Percentiles rank a stretch among this genome's conserved stretches.
phyloP scores from a whole-genome alignment of 2,113 vertebrate species.

The Clupea harengus region DNA sequence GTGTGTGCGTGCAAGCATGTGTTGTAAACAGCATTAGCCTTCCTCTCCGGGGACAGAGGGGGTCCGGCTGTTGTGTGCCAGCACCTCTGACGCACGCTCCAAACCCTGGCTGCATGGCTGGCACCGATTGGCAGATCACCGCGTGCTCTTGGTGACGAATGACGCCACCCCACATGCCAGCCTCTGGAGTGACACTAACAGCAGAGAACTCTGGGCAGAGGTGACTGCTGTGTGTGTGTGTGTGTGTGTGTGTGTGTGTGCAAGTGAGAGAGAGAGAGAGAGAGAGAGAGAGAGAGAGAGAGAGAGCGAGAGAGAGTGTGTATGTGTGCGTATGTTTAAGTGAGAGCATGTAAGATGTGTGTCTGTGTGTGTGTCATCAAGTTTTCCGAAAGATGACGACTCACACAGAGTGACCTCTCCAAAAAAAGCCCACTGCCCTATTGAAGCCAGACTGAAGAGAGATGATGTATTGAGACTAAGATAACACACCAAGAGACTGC shows the following conservation, averaged over 20 bases:
- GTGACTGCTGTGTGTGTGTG: constrained; percentile 2
- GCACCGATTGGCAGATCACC: constrained; percentile 43
- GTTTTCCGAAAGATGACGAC: not conserved
- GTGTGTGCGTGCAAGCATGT: constrained; percentile 23
- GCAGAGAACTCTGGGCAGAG: constrained; percentile 25
- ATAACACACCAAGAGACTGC: no score
- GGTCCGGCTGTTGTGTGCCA: constrained; percentile 45
- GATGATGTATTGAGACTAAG: not conserved
- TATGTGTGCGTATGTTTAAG: not conserved
- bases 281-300: not conserved
- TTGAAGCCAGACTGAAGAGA: not conserved
- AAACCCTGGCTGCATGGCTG: constrained; percentile 30
- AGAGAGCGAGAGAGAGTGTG: not conserved
- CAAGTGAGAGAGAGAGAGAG: not conserved
- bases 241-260: not conserved
- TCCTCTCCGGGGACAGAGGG: not conserved
- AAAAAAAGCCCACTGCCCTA: not conserved
- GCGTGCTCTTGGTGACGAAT: constrained; percentile 34
- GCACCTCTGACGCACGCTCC: constrained; percentile 54
- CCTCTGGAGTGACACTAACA: constrained; percentile 32
- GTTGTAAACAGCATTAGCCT: constrained; percentile 21
- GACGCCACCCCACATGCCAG: constrained; percentile 10
- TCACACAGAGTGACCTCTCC: not conserved
- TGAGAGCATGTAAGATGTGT: not conserved
- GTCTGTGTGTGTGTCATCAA: not conserved